These are phyloP conservation scores for Drosophila emarginata DNA, from an alignment of 2,888 invertebrate species.

Conservation along the genomic window DNA sequence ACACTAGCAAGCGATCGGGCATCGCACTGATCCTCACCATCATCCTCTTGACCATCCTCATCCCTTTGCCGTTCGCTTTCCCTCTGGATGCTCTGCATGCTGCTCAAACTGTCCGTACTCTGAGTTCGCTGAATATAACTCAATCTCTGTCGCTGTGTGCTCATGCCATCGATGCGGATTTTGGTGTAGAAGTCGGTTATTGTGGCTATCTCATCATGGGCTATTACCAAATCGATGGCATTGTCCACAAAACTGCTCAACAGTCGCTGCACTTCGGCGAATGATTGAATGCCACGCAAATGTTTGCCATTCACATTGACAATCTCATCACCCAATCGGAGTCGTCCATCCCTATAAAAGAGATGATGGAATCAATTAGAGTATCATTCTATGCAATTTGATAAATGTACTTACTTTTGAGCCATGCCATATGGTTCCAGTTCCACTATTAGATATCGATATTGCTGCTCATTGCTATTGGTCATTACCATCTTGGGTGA, in stretches of 20 bases:
- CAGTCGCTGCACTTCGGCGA: constrained; percentile 86
- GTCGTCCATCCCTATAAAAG: constrained; percentile 87
- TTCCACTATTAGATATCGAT: constrained; percentile 86
- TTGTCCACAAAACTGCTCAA: constrained; percentile 81
- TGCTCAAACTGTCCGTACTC: constrained; percentile 77
- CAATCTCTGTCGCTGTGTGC: constrained; percentile 73
- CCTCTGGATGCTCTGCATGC: constrained; percentile 78
- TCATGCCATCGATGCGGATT: constrained; percentile 79
- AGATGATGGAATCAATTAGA: not conserved
- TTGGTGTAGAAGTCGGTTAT: constrained; percentile 82
- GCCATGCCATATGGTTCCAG: constrained; percentile 87
- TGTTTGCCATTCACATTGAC: constrained; percentile 93
- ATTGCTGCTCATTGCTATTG: constrained; percentile 84
- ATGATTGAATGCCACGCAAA: constrained; percentile 88
- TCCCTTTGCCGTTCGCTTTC: constrained; percentile 63
- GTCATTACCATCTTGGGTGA: constrained; percentile 86
- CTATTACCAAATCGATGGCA: constrained; percentile 85
- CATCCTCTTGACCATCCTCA: constrained; percentile 30
- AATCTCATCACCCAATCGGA: constrained; percentile 93
- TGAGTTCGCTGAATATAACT: constrained; percentile 79
- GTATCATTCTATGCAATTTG: not conserved
- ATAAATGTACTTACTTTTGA: constrained; percentile 81
- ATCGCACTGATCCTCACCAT: constrained; percentile 59
- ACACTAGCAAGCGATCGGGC: constrained; percentile 64
- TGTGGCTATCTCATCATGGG: constrained; percentile 86